Percentiles rank a stretch among this genome's conserved stretches.
These are phyloP conservation scores for Hypena proboscidalis DNA, from an alignment of 2,888 invertebrate species.

Conservation along the genomic window DNA sequence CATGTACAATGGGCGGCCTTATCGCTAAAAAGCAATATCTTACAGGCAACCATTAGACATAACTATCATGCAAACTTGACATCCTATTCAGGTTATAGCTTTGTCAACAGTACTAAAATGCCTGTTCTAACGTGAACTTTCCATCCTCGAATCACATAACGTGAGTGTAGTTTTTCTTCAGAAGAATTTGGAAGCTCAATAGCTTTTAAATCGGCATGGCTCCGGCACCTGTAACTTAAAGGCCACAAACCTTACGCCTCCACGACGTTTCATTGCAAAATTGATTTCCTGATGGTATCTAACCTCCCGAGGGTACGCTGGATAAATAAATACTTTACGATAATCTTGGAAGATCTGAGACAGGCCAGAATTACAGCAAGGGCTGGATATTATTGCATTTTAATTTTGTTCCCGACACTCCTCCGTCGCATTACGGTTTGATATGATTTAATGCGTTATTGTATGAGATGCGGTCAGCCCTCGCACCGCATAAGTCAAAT, in stretches of 20 bases:
- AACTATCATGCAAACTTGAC: too few relatives aligned
- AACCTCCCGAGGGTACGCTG: constrained; percentile 77
- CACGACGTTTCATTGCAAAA: constrained; percentile 78
- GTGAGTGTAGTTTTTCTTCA: constrained; percentile 8
- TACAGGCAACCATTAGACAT: too few relatives aligned
- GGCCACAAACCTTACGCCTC: constrained; percentile 75
- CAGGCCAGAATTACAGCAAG: constrained; percentile 77
- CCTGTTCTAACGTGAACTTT: too few relatives aligned
- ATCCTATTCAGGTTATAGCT: too few relatives aligned
- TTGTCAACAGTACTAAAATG: too few relatives aligned
- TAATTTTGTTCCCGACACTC: constrained; percentile 77
- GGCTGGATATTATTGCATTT: constrained; percentile 81
- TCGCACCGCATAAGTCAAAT: constrained; percentile 62
- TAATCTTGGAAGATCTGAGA: constrained; percentile 79
- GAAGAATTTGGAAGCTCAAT: constrained; percentile 46
- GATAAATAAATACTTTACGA: constrained; percentile 84
- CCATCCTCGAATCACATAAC: neutral
- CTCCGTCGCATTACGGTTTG: constrained; percentile 74
- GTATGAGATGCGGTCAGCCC: constrained; percentile 55
- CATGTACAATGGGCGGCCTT: too few relatives aligned
- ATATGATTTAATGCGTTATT: constrained; percentile 80
- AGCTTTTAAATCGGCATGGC: constrained; percentile 60
- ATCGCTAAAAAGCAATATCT: too few relatives aligned
- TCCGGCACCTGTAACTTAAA: constrained; percentile 70
- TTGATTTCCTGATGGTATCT: constrained; percentile 83